A percentile compares a stretch with the other conserved stretches of the same genome.
phyloP scores from a whole-genome alignment of 37 sponge, comb jelly and placozoan genomes.

The Beroe forskalii region DNA sequence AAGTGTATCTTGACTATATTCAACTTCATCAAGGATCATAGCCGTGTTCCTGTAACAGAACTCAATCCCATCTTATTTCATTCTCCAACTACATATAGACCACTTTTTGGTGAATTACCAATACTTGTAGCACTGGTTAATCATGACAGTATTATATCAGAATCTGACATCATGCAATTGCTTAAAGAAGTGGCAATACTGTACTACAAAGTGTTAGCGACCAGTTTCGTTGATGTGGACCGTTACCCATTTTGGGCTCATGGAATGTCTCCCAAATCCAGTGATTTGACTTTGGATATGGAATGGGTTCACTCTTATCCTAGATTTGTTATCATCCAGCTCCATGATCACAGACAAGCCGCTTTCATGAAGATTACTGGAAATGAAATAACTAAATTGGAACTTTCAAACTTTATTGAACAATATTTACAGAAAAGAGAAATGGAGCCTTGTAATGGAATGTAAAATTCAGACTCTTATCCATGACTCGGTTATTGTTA shows the following conservation, averaged over 20 bases:
- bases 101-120: conserved; percentile 44
- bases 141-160: background rate
- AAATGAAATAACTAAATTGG: background rate
- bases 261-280: conserved; percentile 40
- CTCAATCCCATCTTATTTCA: conserved; percentile 14
- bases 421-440: background rate
- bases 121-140: conserved; percentile 3
- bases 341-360: conserved; percentile 20
- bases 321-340: background rate
- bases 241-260: background rate
- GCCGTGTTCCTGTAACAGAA: conserved; percentile 9
- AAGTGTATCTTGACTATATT: background rate
- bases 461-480: no score
- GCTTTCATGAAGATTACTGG: conserved; percentile 34
- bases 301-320: conserved; percentile 16
- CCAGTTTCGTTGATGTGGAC: conserved; percentile 60
- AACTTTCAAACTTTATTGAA: background rate
- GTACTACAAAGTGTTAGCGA: conserved; percentile 6
- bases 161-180: background rate
- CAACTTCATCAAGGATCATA: conserved; percentile 7
- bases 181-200: background rate
- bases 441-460: conserved; percentile 45
- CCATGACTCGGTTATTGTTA: no score
- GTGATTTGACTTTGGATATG: background rate
- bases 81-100: background rate